Evolutionary conservation across 2,888 invertebrate genomes (phyloP).

Genomic region (Standfussiana lucernea): DNA sequence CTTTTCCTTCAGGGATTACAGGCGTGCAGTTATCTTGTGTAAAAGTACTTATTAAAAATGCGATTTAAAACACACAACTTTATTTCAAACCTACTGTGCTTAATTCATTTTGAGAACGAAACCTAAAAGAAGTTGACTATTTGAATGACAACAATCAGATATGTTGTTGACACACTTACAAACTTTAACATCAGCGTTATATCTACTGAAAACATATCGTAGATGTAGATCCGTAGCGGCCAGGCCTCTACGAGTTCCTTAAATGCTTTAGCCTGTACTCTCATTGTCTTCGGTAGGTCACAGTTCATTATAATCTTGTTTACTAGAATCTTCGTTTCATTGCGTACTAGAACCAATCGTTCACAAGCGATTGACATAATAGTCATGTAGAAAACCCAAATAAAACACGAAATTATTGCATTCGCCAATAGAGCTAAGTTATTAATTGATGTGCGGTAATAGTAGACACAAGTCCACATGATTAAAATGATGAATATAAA

Average conservation of each 20-base stretch:
- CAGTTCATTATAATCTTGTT: constrained; percentile 83
- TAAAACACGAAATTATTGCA: constrained; percentile 61
- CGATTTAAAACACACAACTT: constrained; percentile 2
- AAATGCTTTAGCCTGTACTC: constrained; percentile 81
- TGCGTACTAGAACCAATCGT: constrained; percentile 72
- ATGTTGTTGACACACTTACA: constrained; percentile 82
- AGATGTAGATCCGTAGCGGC: constrained; percentile 76
- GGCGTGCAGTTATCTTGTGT: not conserved
- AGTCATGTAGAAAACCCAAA: constrained; percentile 71
- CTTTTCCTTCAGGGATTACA: not conserved
- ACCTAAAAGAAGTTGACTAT: constrained; percentile 73
- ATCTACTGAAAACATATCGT: constrained; percentile 83
- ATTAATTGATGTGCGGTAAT: constrained; percentile 67
- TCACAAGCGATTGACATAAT: constrained; percentile 78
- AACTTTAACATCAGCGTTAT: constrained; percentile 82
- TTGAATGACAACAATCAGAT: constrained; percentile 83
- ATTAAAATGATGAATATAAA: constrained; percentile 77
- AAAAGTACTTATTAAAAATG: not conserved
- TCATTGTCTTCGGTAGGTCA: constrained; percentile 75
- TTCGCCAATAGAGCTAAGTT: constrained; percentile 67
- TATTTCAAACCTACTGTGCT: constrained; percentile 3
- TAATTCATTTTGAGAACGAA: not conserved
- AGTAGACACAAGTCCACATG: constrained; percentile 78
- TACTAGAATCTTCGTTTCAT: constrained; percentile 75
- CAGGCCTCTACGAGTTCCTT: constrained; percentile 80